These are phyloP conservation scores for Caenorhabditis angaria DNA, from an alignment of 2,888 invertebrate species.

Conservation along the genomic window DNA sequence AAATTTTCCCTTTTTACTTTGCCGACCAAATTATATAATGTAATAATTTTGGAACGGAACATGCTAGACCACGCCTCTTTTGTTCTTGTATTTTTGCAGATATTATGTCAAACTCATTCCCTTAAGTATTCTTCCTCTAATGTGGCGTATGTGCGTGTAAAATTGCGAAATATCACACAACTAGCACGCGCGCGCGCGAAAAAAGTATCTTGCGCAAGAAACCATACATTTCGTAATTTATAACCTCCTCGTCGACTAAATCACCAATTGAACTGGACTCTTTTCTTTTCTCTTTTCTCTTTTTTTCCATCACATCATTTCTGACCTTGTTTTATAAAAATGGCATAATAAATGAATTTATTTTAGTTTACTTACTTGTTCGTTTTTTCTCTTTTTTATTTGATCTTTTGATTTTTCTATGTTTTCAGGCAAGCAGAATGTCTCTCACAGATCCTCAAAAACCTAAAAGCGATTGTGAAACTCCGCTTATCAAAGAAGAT, in stretches of 20 bases:
- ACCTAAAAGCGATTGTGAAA: background rate
- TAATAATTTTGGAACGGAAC: no score
- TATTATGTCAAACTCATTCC: no score
- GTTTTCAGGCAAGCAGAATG: conserved; percentile 16
- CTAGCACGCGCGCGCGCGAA: background rate
- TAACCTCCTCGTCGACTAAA: background rate
- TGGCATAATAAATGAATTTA: no score
- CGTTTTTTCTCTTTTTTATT: background rate
- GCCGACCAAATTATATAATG: no score
- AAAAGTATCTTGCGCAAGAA: background rate
- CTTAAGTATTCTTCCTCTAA: background rate
- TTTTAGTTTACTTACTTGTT: background rate
- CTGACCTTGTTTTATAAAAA: no score
- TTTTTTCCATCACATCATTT: no score
- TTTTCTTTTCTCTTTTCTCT: background rate
- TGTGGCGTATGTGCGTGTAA: background rate
- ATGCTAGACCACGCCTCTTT: no score
- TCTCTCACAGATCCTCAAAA: conserved; percentile 16
- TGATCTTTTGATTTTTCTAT: background rate
- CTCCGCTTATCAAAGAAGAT: conserved; percentile 3
- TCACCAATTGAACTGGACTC: background rate
- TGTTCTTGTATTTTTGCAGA: no score
- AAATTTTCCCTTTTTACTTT: no score
- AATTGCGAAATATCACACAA: background rate
- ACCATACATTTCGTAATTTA: background rate